Percentiles rank a stretch among this genome's conserved stretches.
These are phyloP conservation scores for Drosophila mulleri DNA, from an alignment of 2,888 invertebrate species.

Conservation along the genomic window DNA sequence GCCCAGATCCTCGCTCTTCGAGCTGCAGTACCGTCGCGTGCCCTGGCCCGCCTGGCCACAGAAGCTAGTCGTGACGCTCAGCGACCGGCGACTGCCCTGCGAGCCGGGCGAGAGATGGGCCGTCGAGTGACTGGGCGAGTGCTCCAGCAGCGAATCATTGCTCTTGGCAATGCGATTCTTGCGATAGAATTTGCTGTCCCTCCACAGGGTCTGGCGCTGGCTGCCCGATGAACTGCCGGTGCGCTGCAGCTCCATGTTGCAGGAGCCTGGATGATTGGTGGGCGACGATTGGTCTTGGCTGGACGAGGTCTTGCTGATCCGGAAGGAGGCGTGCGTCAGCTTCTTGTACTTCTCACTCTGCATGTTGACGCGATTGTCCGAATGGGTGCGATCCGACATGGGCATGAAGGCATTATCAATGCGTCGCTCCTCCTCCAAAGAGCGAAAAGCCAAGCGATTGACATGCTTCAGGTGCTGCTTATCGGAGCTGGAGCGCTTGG, in stretches of 20 bases:
- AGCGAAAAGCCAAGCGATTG: slow-evolving; percentile 84
- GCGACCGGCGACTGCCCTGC: slow-evolving; percentile 65
- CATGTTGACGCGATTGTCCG: slow-evolving; percentile 84
- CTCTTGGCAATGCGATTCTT: slow-evolving; percentile 85
- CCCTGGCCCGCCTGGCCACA: slow-evolving; percentile 63
- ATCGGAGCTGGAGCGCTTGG: slow-evolving; percentile 70
- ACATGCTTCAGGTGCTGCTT: slow-evolving; percentile 83
- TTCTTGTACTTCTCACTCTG: slow-evolving; percentile 85
- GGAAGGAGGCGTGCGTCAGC: slow-evolving; percentile 84
- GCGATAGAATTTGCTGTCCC: slow-evolving; percentile 85
- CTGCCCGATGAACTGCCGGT: slow-evolving; percentile 72
- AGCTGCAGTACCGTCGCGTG: slow-evolving; percentile 80
- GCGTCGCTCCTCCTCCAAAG: slow-evolving; percentile 85
- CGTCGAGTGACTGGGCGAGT: slow-evolving; percentile 79
- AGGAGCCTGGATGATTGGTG: slow-evolving; percentile 54
- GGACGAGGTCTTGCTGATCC: slow-evolving; percentile 83
- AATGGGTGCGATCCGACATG: slow-evolving; percentile 84
- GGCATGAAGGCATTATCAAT: slow-evolving; percentile 85
- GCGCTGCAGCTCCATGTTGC: slow-evolving; percentile 73
- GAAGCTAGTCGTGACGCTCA: slow-evolving; percentile 79
- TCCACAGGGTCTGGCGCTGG: slow-evolving; percentile 83
- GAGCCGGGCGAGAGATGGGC: slow-evolving; percentile 81
- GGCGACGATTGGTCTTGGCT: slow-evolving; percentile 64
- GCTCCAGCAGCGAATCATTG: slow-evolving; percentile 84
- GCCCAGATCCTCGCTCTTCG: slow-evolving; percentile 83